A percentile compares a stretch with the other conserved stretches of the same genome.
Conservation (phyloP, 2,797 vertebrate species). For the Propithecus deckenii region DNA sequence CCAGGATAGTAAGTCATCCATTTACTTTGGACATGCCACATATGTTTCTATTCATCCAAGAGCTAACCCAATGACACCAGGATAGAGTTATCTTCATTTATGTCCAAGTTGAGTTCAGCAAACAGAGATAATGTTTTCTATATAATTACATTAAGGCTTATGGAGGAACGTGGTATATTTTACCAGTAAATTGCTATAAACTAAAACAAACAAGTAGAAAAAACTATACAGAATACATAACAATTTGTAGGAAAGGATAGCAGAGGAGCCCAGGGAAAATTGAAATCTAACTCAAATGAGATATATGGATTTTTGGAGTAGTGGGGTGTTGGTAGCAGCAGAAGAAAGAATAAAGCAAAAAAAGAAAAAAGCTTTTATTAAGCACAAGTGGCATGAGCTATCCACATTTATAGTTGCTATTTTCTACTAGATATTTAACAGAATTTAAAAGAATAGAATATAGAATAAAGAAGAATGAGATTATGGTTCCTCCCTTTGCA, state of each 20-base stretch:
- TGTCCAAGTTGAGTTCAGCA: background rate
- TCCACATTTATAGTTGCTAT: background rate
- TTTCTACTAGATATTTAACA: background rate
- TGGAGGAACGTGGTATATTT: conserved; percentile 14
- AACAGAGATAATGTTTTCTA: conserved; percentile 5
- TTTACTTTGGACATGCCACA: conserved; percentile 48
- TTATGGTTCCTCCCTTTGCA: background rate
- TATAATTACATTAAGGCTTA: conserved; percentile 45
- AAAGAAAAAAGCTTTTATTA: background rate
- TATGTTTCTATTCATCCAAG: conserved; percentile 48
- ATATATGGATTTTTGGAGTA: background rate
- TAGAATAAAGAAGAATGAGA: background rate
- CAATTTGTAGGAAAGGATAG: background rate
- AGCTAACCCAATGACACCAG: background rate
- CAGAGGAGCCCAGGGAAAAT: background rate
- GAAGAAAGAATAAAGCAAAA: background rate
- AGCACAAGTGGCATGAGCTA: background rate
- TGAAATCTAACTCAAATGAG: background rate
- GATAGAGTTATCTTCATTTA: conserved; percentile 45
- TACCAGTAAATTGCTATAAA: conserved; percentile 31
- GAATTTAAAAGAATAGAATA: background rate
- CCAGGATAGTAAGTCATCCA: conserved; percentile 50
- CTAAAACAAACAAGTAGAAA: background rate
- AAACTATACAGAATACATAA: background rate
- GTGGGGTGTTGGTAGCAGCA: background rate